phyloP scores from a whole-genome alignment of 2,113 vertebrate genomes.

The Chaetops frenatus region DNA sequence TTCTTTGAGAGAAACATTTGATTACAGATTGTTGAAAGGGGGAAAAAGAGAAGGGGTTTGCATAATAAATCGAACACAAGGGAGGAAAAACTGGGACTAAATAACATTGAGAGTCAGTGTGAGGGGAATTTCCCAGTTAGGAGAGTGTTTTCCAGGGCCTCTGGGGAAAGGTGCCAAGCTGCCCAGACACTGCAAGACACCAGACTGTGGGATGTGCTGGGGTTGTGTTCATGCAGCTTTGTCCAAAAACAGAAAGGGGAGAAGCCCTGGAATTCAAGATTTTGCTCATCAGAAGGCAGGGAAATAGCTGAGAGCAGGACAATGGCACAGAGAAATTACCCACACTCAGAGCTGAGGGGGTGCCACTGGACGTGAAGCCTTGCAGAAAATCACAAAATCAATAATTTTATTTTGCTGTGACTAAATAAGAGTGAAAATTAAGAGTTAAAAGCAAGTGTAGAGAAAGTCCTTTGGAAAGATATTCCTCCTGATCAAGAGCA shows the following conservation, averaged over 20 bases:
- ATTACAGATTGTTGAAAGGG: not conserved
- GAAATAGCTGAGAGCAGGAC: not conserved
- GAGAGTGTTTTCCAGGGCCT: not conserved
- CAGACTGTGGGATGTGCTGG: rapidly evolving
- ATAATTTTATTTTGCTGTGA: not conserved
- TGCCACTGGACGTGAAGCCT: not conserved
- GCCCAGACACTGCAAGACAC: not conserved
- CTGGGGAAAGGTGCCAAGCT: not conserved
- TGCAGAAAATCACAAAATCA: not conserved
- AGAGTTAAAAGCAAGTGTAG: not conserved
- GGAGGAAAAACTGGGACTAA: not conserved
- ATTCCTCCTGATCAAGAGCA: not conserved
- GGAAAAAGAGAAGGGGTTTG: not conserved
- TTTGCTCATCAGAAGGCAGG: not conserved
- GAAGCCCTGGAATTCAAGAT: not conserved
- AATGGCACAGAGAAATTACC: not conserved
- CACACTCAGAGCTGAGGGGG: not conserved
- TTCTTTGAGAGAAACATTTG: not conserved
- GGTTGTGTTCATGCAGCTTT: not conserved
- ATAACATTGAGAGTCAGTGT: too few relatives aligned
- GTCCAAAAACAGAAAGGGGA: not conserved
- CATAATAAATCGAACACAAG: not conserved
- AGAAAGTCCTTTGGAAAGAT: not conserved
- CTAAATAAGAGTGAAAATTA: not conserved
- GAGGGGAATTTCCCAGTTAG: not conserved